Percentiles rank a stretch among this genome's conserved stretches.
These are phyloP conservation scores for Pachyramphus minor DNA, from an alignment of 2,113 vertebrate species.

Conservation along the genomic window DNA sequence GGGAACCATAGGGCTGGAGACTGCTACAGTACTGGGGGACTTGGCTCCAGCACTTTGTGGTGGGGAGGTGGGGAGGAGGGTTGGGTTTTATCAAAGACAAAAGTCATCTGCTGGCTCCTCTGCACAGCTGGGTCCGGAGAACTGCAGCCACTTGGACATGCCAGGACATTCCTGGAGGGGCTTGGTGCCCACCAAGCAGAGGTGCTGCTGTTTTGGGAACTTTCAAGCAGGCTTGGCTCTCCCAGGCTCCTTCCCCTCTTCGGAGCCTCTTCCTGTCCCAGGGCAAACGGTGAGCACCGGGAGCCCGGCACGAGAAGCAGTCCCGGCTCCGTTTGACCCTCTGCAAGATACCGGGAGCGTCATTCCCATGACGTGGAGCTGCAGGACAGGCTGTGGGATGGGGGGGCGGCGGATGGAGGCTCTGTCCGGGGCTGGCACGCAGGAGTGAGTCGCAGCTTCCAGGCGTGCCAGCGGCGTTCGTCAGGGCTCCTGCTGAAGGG, in stretches of 20 bases:
- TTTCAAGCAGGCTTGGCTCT: background rate
- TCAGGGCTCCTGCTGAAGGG: slow-evolving; percentile 1
- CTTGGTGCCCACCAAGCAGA: background rate
- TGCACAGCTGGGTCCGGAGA: background rate
- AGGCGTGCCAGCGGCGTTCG: background rate
- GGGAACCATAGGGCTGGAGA: background rate
- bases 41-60: background rate
- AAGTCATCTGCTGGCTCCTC: background rate
- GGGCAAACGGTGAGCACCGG: accelerated
- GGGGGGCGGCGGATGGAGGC: background rate
- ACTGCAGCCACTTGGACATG: accelerated
- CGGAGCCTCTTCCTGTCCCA: accelerated
- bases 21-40: background rate
- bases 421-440: background rate
- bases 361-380: accelerated
- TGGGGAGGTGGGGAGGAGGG: too few species aligned
- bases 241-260: background rate
- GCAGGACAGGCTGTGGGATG: background rate
- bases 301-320: accelerated
- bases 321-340: background rate
- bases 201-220: background rate
- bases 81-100: background rate
- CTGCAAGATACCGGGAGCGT: accelerated
- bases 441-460: background rate
- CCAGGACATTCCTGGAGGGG: background rate